A percentile compares a stretch with the other conserved stretches of the same genome.
Conservation (phyloP, 2,797 vertebrate genomes). For the Pteronotus mesoamericanus region DNA sequence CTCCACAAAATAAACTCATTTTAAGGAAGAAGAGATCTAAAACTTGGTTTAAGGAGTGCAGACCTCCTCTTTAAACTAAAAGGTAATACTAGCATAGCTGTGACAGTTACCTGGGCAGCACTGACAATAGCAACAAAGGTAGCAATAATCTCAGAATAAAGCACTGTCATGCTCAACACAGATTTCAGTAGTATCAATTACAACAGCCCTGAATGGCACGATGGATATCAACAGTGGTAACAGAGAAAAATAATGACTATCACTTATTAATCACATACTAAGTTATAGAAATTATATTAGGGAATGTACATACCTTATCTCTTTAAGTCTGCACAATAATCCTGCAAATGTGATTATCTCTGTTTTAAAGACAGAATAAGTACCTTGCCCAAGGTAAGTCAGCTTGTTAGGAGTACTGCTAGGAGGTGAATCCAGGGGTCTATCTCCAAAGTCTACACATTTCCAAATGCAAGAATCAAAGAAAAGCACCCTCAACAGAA, state of each 20-base stretch:
- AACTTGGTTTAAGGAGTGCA: not conserved
- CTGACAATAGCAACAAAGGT: not conserved
- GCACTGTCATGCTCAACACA: not conserved
- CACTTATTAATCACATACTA: slow-evolving; percentile 5
- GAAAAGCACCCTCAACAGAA: not conserved
- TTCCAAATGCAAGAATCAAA: not conserved
- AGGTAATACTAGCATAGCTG: not conserved
- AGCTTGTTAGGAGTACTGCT: not conserved
- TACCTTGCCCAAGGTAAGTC: not conserved
- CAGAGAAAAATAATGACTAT: not conserved
- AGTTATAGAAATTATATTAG: not conserved
- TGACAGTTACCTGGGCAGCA: not conserved
- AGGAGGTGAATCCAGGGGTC: not conserved
- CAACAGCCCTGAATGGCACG: not conserved
- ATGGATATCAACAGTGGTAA: not conserved
- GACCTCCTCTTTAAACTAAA: not conserved
- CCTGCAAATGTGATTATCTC: not conserved
- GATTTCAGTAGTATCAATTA: not conserved
- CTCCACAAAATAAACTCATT: not conserved
- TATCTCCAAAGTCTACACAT: not conserved
- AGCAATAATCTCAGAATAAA: not conserved
- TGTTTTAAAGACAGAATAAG: slow-evolving; percentile 1
- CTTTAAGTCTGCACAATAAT: not conserved
- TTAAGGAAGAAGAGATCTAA: slow-evolving; percentile 20
- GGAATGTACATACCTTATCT: not conserved